Conservation (phyloP, 2,113 vertebrate genomes). For the Nasalis larvatus region DNA sequence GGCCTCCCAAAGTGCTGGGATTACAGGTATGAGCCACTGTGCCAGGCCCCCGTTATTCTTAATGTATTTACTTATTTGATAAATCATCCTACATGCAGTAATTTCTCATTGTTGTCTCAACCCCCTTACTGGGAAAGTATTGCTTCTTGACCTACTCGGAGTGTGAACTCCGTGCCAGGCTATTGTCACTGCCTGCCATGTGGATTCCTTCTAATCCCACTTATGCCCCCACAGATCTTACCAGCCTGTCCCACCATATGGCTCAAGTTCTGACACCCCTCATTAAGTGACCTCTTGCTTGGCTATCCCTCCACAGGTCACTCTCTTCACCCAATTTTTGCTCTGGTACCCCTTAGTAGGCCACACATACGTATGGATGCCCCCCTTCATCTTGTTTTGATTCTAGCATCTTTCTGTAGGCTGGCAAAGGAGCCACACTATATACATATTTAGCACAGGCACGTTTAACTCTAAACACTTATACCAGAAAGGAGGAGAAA, state of each 20-base stretch:
- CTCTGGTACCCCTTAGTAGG: background rate
- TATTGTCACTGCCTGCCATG: background rate
- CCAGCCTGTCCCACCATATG: too few species aligned
- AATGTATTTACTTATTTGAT: background rate
- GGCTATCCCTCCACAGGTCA: background rate
- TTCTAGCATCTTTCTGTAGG: background rate
- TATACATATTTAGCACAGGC: background rate
- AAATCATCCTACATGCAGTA: background rate
- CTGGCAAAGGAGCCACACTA: background rate
- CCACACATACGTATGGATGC: background rate
- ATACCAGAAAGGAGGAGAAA: background rate
- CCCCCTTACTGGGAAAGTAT: background rate
- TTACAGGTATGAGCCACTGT: too few species aligned
- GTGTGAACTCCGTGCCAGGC: background rate
- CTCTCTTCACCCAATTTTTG: background rate
- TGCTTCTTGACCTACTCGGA: background rate
- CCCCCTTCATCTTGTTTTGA: background rate
- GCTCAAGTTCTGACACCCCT: background rate
- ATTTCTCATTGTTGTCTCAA: background rate
- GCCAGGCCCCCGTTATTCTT: background rate
- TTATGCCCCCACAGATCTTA: background rate
- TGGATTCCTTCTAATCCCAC: background rate
- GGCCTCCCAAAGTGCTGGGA: too few species aligned
- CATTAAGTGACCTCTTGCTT: background rate
- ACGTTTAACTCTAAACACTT: background rate